A percentile compares a stretch with the other conserved stretches of the same genome.
Evolutionary conservation across 2,888 invertebrate genomes (phyloP).

Genomic region (Xylota sylvarum): DNA sequence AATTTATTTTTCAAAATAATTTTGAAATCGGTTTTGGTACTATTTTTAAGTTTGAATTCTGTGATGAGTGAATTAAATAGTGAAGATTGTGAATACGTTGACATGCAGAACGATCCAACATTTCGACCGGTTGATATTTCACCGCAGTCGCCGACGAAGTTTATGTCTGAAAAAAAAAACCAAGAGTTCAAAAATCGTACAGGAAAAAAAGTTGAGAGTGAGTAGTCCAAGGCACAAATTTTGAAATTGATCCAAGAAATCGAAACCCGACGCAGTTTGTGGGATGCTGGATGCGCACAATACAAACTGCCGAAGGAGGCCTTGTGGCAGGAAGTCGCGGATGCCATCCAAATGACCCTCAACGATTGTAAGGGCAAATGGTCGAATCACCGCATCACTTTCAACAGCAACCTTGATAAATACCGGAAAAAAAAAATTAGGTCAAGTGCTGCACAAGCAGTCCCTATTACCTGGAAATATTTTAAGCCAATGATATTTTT

Average conservation of each 20-base stretch:
- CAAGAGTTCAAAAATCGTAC: conserved; percentile 18
- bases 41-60: too few species aligned
- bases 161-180: not conserved
- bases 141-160: too few species aligned
- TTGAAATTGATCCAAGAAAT: conserved; percentile 57
- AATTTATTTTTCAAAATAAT: too few species aligned
- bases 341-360: conserved; percentile 23
- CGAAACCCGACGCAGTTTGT: conserved; percentile 38
- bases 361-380: conserved; percentile 72
- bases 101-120: too few species aligned
- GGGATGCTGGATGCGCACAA: conserved; percentile 64
- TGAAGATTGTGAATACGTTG: too few species aligned
- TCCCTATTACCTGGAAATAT: conserved; percentile 56
- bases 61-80: too few species aligned
- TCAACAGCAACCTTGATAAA: conserved; percentile 61
- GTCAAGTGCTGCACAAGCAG: conserved; percentile 29
- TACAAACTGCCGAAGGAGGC: conserved; percentile 60
- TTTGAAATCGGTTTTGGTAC: too few species aligned
- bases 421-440: conserved; percentile 38
- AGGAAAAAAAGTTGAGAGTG: conserved; percentile 55
- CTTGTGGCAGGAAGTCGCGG: conserved; percentile 63
- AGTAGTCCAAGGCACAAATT: conserved; percentile 50
- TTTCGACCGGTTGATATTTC: too few species aligned
- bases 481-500: conserved; percentile 64
- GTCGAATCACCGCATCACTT: conserved; percentile 57